Evolutionary conservation across 2,888 invertebrate genomes (phyloP).

Genomic region (Apamea epomidion): DNA sequence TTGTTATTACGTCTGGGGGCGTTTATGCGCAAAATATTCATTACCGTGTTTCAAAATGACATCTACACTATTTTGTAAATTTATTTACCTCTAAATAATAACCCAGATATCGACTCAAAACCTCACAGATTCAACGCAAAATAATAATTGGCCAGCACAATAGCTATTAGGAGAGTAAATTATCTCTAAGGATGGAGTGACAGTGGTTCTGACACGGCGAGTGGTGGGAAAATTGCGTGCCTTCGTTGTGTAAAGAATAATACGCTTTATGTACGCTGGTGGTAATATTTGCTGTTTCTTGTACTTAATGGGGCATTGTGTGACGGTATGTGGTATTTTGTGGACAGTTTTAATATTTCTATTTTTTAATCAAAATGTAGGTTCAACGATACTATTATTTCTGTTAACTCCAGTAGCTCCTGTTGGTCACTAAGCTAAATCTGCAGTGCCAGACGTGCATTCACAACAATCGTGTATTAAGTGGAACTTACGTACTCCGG

Average conservation of each 20-base stretch:
- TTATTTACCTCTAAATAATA: neutral
- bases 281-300: slow-evolving; percentile 33
- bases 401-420: neutral
- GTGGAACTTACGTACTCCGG: no score
- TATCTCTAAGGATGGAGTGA: slow-evolving; percentile 56
- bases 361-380: neutral
- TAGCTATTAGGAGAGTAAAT: slow-evolving; percentile 60
- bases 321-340: neutral
- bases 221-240: slow-evolving; percentile 59
- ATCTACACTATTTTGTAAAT: neutral
- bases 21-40: neutral
- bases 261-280: slow-evolving; percentile 43
- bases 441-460: neutral
- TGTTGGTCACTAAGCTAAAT: neutral
- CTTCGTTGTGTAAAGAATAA: slow-evolving; percentile 61
- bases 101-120: slow-evolving; percentile 18
- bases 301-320: slow-evolving; percentile 25
- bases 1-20: neutral
- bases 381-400: neutral
- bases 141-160: slow-evolving; percentile 61
- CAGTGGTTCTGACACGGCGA: slow-evolving; percentile 60
- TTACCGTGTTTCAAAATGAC: neutral
- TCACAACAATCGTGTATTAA: neutral
- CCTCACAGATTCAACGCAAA: slow-evolving; percentile 29
- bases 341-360: neutral